Evolutionary conservation across 2,797 vertebrate species (phyloP), one percentile per base, ranked within the genome.

Genomic region (Gobio occitaniae): DNA sequence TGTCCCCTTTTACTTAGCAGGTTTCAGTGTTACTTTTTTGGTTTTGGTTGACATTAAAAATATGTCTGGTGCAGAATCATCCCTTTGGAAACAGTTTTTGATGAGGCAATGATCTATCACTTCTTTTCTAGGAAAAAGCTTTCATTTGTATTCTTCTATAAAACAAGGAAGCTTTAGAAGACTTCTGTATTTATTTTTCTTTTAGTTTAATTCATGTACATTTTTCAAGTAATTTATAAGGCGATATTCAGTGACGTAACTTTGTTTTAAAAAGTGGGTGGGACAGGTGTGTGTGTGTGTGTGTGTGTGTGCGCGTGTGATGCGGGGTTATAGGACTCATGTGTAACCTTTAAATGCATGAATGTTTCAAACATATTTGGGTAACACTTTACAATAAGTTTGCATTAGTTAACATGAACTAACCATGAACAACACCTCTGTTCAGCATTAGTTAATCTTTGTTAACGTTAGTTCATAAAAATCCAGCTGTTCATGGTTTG

Each of bases 1-100:
- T 32, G 12, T 78, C 38, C 47, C 21, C 56, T 71, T 84, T 84
- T 70, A 19, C 47, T 54, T 41, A 41, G 44, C 19, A 36, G 56
- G 17, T 63, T 59, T 84, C 38, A 32, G 1, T 78, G 61, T 82
- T 54, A 36, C 9, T 19, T 36, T 52, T 25, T 70, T 63, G 72
- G 19, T 82, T 44, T 29, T 66, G 85, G 36, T 56, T 86, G 80
- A 86, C 85, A 72, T 72, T 65, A 77, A 77, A 61, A 72, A 47
- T 59, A 54, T 59, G 44, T 56, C 54, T 78, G 32, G n/a, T 50
- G 19, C 44, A 54, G 68, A 83, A 78, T 71, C 54, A 78, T 71
- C 54, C 80, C 75, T 54, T 32, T 15, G 48, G 66, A 63, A 82
- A 80, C 38, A 2, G 25, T 50, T 71, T 82, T 56, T 81, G 47